phyloP scores from a whole-genome alignment of 2,113 vertebrate species.

The Illadopsis cleaveri region DNA sequence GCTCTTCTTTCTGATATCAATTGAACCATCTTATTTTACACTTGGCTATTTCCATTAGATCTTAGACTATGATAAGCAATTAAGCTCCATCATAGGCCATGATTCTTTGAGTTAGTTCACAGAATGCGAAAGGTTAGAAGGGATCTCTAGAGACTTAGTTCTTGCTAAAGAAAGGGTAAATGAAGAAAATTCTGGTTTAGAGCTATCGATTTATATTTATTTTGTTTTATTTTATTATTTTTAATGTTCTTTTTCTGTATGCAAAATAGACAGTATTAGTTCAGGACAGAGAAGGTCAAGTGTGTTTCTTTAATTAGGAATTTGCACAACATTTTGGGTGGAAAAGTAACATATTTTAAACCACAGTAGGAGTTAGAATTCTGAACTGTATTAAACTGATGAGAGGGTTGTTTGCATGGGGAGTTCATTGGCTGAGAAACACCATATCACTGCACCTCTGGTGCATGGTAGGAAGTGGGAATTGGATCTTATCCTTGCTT shows the following conservation, averaged over 20 bases:
- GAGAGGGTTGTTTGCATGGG: background rate
- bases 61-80: background rate
- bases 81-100: background rate
- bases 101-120: background rate
- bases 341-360: background rate
- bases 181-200: background rate
- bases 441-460: background rate
- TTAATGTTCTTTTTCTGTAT: background rate
- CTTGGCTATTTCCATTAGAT: constrained; percentile 20
- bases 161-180: background rate
- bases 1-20: background rate
- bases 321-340: background rate
- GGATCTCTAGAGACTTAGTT: background rate
- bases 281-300: background rate
- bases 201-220: background rate
- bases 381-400: background rate
- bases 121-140: background rate
- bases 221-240: background rate
- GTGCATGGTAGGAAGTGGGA: background rate
- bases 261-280: background rate
- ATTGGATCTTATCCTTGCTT: background rate
- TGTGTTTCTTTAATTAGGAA: background rate
- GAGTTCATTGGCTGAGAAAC: background rate
- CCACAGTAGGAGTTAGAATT: background rate
- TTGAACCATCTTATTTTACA: constrained; percentile 21